Base-by-base conservation (phyloP, 2,888 invertebrate genomes). In the Sesia bembeciformis region DNA sequence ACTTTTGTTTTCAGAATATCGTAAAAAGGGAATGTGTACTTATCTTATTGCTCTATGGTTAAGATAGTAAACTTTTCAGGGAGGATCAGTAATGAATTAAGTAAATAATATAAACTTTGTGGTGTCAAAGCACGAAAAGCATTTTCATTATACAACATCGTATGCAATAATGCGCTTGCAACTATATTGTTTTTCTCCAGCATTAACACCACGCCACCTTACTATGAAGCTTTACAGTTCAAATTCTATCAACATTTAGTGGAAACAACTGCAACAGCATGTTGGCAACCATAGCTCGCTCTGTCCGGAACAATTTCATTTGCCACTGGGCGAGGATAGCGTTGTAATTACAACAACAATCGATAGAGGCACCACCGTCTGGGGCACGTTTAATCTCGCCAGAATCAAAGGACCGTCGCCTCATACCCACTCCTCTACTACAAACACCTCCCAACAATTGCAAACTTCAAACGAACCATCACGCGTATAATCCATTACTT, bases 291-390 rank as follows among this genome's bases (percentile, higher is more conserved):
- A 78, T 78, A 82, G 80, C 83, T 81, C 76, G 84, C 79, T 83
- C 81, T 81, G 80, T 84, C 83, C 84, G 84, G 86, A 89, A 89
- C 88, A 89, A 89, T 89, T 89, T 89, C 88, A 87, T 89, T 89
- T 89, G 88, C 86, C 84, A 87, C 84, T 87, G 89, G 81, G 84
- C 85, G 88, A 88, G 84, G 78, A 89, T 84, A 86, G 85, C 85
- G 86, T 80, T 82, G 85, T 90, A 89, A 90, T 89, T 90, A 88
- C 84, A 86, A 89, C 90, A 89, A 89, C 90, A 89, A 90, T 90
- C 90, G 89, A 90, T 90, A 86, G 84, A 85, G 84, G 84, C 86
- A 87, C 88, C 87, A 86, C 89, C 88, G 89, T 88, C 88, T 84
- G 88, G 85, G 84, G 87, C 90, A 87, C 87, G 90, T 84, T 87